Base-by-base conservation (phyloP, 2,797 vertebrate species). In the Fratercula arctica region DNA sequence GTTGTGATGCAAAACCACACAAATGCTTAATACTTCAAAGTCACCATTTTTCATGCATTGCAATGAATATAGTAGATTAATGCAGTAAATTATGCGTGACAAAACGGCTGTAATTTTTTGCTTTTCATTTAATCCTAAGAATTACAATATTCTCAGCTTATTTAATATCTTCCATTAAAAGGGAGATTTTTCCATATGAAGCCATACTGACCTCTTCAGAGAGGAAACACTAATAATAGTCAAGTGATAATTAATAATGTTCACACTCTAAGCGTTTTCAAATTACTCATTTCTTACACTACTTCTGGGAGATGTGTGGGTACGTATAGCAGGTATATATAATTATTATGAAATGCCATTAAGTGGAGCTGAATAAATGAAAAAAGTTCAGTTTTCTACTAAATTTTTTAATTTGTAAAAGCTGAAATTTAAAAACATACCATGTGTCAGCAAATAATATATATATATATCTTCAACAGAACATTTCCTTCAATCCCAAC, bases 1-100 rank as follows among this genome's bases (percentile, higher is more conserved):
- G 33, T 59, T 85, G 63, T 85, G 63, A 73, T 56, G 54, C 61
- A 76, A 89, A 94, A 33, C 26, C 69, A 31, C 48, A 63, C 24
- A 87, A 83, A 57, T 69, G 17, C 68, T 86, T 86, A 81, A 77
- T 82, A 93, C 53, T 82, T 94, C 72, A 57, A 67, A 94, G 75
- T 74, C 89, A 83, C 51, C 5, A 41, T 89, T 94, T 95, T 90
- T 91, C 31, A 31, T 81, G 16, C 13, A 26, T 28, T 37, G 33
- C 23, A 88, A 33, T 50, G 10, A 54, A 21, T 69, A 51, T 23
- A 73, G n/a, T 45, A 67, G 56, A 75, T 69, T 84, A 89, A 64
- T 28, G 31, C 29, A 89, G 66, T 84, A 72, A 83, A 54, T 89
- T 61, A 37, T 45, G 15, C 50, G 37, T 75, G 10, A 24, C 31